Evolutionary conservation across 2,888 invertebrate species (phyloP).

Genomic region (Morpho achilles): DNA sequence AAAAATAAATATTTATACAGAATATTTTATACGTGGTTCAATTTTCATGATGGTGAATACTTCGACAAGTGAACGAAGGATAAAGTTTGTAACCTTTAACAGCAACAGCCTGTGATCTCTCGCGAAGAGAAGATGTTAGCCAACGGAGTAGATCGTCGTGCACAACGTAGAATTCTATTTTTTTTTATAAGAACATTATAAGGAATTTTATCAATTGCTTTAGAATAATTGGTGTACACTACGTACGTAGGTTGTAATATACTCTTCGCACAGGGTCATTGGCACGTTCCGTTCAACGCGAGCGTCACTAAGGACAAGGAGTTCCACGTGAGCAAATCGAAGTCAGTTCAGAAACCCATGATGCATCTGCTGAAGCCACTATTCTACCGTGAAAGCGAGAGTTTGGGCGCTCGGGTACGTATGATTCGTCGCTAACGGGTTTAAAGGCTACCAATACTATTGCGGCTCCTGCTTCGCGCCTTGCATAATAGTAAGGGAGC

Average conservation of each 20-base stretch:
- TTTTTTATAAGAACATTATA: not conserved
- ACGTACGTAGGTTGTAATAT: not conserved
- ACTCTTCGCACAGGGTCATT: slow-evolving; percentile 41
- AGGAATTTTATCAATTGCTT: not conserved
- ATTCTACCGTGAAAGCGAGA: slow-evolving; percentile 38
- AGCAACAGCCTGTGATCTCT: no score
- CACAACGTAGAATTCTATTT: not conserved
- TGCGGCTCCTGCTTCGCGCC: no score
- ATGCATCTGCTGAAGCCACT: slow-evolving; percentile 42
- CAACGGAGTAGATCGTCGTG: no score
- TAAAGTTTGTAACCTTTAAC: no score
- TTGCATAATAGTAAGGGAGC: no score
- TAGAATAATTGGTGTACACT: no score
- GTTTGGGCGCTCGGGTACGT: slow-evolving; percentile 43
- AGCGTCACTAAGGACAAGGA: slow-evolving; percentile 41
- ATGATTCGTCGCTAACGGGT: not conserved
- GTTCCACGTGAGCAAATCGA: slow-evolving; percentile 38
- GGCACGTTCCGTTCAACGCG: slow-evolving; percentile 47
- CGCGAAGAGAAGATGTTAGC: no score
- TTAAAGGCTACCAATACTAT: no score
- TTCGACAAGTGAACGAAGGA: no score
- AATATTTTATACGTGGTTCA: no score
- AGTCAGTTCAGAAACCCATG: slow-evolving; percentile 43
- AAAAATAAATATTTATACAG: no score
- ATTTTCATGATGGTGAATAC: no score